These are phyloP conservation scores for Chrysina gloriosa DNA, from an alignment of 2,888 invertebrate genomes.

Conservation along the genomic window DNA sequence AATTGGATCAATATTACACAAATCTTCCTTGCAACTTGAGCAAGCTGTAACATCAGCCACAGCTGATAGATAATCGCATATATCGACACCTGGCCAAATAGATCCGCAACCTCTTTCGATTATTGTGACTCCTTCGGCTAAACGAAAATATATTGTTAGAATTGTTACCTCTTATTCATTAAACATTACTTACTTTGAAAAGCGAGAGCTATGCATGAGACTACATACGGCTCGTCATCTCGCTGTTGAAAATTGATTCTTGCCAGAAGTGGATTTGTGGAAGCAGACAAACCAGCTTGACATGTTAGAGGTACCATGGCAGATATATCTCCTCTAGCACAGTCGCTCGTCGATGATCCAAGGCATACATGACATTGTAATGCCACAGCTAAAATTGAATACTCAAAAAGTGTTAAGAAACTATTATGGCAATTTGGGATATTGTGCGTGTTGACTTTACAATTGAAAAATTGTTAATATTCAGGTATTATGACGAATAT, in stretches of 20 bases:
- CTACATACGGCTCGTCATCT: not conserved
- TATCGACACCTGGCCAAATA: conserved; percentile 15
- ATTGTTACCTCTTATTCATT: not conserved
- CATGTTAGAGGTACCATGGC: conserved; percentile 41
- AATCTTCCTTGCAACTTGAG: not conserved
- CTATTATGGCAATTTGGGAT: too few species aligned
- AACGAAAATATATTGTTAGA: conserved; percentile 1
- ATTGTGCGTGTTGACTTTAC: not conserved
- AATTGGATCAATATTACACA: not conserved
- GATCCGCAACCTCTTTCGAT: conserved; percentile 26
- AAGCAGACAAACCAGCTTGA: not conserved
- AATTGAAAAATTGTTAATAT: not conserved
- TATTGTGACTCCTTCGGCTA: not conserved
- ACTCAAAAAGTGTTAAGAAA: conserved; percentile 8
- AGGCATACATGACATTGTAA: conserved; percentile 41
- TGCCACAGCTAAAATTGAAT: conserved; percentile 29
- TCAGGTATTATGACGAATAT: not conserved
- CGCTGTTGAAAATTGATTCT: not conserved
- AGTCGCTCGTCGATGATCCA: conserved; percentile 39
- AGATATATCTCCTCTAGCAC: conserved; percentile 19
- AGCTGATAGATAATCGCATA: not conserved
- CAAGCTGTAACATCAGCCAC: not conserved
- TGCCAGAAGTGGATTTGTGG: not conserved
- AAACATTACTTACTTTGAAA: not conserved
- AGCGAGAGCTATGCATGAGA: conserved; percentile 3